Evolutionary conservation across 2,797 vertebrate genomes (phyloP), one percentile per base, ranked within the genome.

Genomic region (Ceryle rudis): DNA sequence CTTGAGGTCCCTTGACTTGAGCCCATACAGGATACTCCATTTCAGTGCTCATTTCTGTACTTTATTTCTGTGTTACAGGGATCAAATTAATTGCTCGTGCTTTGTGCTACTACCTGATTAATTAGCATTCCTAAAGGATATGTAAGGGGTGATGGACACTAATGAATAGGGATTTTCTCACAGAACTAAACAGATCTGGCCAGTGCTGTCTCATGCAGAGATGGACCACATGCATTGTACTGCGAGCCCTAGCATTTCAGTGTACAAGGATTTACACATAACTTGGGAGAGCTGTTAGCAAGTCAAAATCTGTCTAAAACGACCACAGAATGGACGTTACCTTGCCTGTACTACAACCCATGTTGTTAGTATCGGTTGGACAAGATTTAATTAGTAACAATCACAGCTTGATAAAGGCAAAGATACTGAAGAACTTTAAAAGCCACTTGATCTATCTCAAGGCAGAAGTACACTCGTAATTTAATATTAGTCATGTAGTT

Each of bases 341-440:
- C 25, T 69, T 55, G 22, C 31, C 62, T 70, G 6, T 8, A 1
- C 69, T 77, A 35, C 31, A 70, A 23, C 10, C 31, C 14, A 8
- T 31, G 11, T 58, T 75, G 37, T 66, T 71, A 57, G 49, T 89
- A 47, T 90, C 0, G 0, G 37, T 35, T 71, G 52, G 85, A 49
- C 60, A 61, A 77, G 64, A 71, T 80, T 75, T 74, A 93, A 80
- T 73, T 90, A 92, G 66, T 86, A 80, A 41, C 49, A 47, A 49
- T 89, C 52, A 67, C 35, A 84, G n/a, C 35, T 80, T 92, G 88
- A 79, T 66, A 89, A 90, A 94, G 58, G 39, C 9, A 79, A 69
- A 89, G 64, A 26, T 85, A 71, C 4, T 67, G 79, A 89, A 92
- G 81, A 74, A 44, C 47, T 89, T 92, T 94, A 95, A 94, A 96